phyloP scores from a whole-genome alignment of 1,140 invertebrate species.

The Trichonephila clavipes region DNA sequence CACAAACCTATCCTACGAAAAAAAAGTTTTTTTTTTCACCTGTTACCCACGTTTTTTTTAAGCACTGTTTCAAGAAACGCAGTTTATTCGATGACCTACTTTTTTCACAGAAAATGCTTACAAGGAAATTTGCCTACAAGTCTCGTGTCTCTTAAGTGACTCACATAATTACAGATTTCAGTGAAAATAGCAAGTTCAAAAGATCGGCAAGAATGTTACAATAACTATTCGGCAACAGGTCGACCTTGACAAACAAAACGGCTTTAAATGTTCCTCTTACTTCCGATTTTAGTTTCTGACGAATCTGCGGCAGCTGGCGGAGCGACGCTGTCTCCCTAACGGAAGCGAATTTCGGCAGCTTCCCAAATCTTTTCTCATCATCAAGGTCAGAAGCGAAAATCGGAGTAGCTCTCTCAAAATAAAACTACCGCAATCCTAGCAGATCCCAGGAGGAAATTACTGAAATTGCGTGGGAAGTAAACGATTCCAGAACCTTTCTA shows the following conservation, averaged over 20 bases:
- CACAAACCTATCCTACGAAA: not conserved
- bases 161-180: not conserved
- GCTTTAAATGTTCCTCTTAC: not conserved
- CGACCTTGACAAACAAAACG: constrained; percentile 41
- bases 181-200: not conserved
- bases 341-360: constrained; percentile 4
- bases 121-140: not conserved
- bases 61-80: not conserved
- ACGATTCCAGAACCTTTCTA: constrained; percentile 17
- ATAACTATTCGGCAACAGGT: constrained; percentile 14
- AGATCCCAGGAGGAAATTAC: constrained; percentile 14
- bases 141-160: not conserved
- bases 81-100: not conserved
- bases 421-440: constrained; percentile 17
- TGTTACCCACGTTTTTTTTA: not conserved
- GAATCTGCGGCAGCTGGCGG: constrained; percentile 43
- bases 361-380: not conserved
- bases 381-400: not conserved
- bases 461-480: constrained; percentile 55
- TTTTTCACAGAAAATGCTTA: not conserved
- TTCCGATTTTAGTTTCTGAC: constrained; percentile 51
- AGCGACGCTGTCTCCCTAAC: constrained; percentile 52
- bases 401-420: constrained; percentile 62
- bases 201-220: not conserved
- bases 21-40: not conserved